phyloP scores from a whole-genome alignment of 2,113 vertebrate species.

The Cottus gobio region DNA sequence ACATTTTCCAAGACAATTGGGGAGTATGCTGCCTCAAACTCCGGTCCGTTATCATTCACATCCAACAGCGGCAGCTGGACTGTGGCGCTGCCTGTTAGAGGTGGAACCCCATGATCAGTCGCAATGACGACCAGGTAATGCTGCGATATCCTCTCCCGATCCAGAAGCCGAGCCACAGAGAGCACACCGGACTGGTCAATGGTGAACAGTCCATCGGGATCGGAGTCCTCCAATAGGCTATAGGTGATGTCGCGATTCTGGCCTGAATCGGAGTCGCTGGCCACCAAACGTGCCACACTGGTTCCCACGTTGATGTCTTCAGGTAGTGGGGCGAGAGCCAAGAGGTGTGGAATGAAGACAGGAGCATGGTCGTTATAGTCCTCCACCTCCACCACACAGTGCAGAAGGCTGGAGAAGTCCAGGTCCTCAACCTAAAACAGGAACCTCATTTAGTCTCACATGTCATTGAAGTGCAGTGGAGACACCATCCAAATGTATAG shows the following conservation, averaged over 20 bases:
- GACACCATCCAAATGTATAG: background rate
- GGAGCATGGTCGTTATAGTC: slow-evolving; percentile 92
- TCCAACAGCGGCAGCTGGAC: slow-evolving; percentile 87
- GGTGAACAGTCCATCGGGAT: slow-evolving; percentile 83
- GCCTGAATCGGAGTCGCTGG: slow-evolving; percentile 89
- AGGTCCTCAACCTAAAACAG: slow-evolving; percentile 85
- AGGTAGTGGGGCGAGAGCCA: slow-evolving; percentile 82
- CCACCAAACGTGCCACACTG: slow-evolving; percentile 84
- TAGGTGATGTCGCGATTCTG: slow-evolving; percentile 87
- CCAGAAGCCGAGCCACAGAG: slow-evolving; percentile 82
- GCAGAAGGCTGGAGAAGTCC: slow-evolving; percentile 87
- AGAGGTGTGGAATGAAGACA: slow-evolving; percentile 86
- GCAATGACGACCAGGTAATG: slow-evolving; percentile 87
- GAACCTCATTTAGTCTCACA: background rate
- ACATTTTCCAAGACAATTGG: slow-evolving; percentile 90
- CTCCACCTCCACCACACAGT: slow-evolving; percentile 88
- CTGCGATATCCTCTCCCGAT: slow-evolving; percentile 83
- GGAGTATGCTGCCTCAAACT: slow-evolving; percentile 86
- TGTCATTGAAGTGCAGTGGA: background rate
- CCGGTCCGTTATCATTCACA: slow-evolving; percentile 91
- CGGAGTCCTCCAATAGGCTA: slow-evolving; percentile 85
- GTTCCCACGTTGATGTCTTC: slow-evolving; percentile 86
- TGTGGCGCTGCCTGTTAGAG: slow-evolving; percentile 84
- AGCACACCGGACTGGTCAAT: slow-evolving; percentile 85
- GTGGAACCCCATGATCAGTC: slow-evolving; percentile 85